A percentile compares a stretch with the other conserved stretches of the same genome.
Evolutionary conservation across 1,140 invertebrate genomes (phyloP).

Genomic region (Neuroterus valhalla): DNA sequence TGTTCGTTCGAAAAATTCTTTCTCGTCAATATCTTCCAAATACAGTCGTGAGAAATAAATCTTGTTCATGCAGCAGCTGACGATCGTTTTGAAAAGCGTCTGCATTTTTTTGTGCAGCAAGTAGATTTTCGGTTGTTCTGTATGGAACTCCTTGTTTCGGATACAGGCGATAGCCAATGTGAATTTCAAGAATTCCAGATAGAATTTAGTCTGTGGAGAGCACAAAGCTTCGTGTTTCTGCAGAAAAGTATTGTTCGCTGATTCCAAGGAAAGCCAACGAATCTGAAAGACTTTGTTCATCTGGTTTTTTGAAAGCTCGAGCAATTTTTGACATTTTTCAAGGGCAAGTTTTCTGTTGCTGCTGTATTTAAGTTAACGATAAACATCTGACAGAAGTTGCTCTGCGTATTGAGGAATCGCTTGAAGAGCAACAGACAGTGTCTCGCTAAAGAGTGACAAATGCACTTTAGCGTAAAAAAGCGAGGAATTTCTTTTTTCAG

Average conservation of each 20-base stretch:
- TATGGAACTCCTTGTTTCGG: constrained; percentile 32
- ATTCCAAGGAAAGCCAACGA: neutral
- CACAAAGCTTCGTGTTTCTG: neutral
- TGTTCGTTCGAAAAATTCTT: constrained; percentile 21
- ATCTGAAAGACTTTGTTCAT: neutral
- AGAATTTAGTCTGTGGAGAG: constrained; percentile 30
- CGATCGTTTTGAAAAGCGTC: constrained; percentile 39
- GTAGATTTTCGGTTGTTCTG: constrained; percentile 34
- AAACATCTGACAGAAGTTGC: too few species aligned
- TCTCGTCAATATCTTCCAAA: constrained; percentile 28
- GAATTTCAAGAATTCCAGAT: constrained; percentile 35
- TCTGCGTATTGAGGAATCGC: too few species aligned
- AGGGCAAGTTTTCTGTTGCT: neutral
- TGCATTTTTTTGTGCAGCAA: constrained; percentile 37
- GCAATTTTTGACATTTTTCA: neutral
- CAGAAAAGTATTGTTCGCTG: neutral
- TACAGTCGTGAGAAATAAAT: constrained; percentile 38
- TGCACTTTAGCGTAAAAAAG: constrained; percentile 42
- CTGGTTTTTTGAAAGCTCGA: neutral
- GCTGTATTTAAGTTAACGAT: neutral
- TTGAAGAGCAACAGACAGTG: neutral
- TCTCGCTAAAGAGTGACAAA: constrained; percentile 42
- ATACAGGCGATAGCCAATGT: neutral
- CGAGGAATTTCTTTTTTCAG: too few species aligned
- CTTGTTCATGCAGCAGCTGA: constrained; percentile 33